These are phyloP conservation scores for Harpalus rufipes DNA, from an alignment of 2,888 invertebrate genomes.

Conservation along the genomic window DNA sequence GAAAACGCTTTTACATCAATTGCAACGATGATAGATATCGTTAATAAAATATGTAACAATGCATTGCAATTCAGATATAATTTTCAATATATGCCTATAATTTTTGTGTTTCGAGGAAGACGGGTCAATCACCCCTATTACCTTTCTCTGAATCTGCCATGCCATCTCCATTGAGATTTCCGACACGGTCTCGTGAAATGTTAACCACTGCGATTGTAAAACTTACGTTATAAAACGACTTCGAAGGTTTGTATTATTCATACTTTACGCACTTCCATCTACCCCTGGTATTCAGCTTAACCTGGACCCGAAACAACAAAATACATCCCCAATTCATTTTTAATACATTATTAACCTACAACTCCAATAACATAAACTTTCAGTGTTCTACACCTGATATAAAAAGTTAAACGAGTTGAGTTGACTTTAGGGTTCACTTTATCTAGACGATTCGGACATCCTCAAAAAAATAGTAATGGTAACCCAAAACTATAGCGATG, in stretches of 20 bases:
- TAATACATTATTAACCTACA: slow-evolving; percentile 5
- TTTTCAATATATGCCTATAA: too few relatives aligned
- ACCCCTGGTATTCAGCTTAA: slow-evolving; percentile 11
- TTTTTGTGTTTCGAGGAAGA: too few relatives aligned
- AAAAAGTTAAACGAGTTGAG: background rate
- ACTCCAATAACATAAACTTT: slow-evolving; percentile 5
- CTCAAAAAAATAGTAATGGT: background rate
- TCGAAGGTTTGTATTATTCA: slow-evolving; percentile 50
- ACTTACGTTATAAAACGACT: slow-evolving; percentile 75
- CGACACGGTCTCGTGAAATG: slow-evolving; percentile 75
- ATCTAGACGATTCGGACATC: background rate
- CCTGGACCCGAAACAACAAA: slow-evolving; percentile 13
- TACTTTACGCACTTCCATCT: slow-evolving; percentile 42
- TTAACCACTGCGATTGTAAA: slow-evolving; percentile 76
- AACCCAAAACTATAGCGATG: too few relatives aligned
- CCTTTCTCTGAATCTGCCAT: too few relatives aligned
- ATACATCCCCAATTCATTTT: slow-evolving; percentile 26
- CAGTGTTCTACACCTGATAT: background rate
- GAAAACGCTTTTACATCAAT: too few relatives aligned
- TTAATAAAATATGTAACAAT: too few relatives aligned
- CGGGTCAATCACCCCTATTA: too few relatives aligned
- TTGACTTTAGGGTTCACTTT: background rate
- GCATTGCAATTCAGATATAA: too few relatives aligned
- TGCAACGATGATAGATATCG: too few relatives aligned
- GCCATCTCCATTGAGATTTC: slow-evolving; percentile 73